These are phyloP conservation scores for Sinocyclocheilus anshuiensis DNA, from an alignment of 2,113 vertebrate genomes.

Conservation along the genomic window DNA sequence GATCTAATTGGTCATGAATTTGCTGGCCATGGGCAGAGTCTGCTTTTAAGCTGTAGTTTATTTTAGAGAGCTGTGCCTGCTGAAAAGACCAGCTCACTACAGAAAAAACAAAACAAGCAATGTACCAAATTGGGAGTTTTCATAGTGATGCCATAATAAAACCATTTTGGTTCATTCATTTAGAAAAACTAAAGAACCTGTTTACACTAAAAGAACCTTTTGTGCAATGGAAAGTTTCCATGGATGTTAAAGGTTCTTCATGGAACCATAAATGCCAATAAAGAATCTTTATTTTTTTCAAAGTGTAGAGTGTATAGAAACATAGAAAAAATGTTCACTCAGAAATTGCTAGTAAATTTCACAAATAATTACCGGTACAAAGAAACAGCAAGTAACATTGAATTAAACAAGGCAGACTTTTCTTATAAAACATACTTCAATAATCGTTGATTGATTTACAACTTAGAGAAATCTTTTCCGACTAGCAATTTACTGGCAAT, in stretches of 20 bases:
- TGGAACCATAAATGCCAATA: not conserved
- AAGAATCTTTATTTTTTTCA: not conserved
- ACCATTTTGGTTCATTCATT: not conserved
- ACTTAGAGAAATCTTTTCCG: too few relatives aligned
- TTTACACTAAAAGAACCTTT: not conserved
- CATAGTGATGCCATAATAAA: not conserved
- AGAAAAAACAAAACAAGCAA: not conserved
- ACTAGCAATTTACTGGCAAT: not conserved
- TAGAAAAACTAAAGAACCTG: not conserved
- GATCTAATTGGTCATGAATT: constrained; percentile 73
- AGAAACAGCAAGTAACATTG: too few relatives aligned
- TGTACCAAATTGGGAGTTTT: not conserved
- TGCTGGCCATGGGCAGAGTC: constrained; percentile 58
- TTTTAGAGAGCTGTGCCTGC: constrained; percentile 58
- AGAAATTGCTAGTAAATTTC: too few relatives aligned
- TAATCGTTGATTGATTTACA: too few relatives aligned
- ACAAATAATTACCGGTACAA: too few relatives aligned
- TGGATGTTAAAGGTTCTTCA: not conserved
- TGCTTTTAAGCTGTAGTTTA: constrained; percentile 67
- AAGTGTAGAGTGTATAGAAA: not conserved
- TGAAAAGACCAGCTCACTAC: not conserved
- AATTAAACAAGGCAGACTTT: too few relatives aligned
- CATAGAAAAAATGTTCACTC: too few relatives aligned
- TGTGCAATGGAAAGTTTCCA: not conserved
- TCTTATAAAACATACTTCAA: too few relatives aligned